phyloP scores from a whole-genome alignment of 37 sponge, comb jelly and placozoan species.

The Hexactinellida sp. region DNA sequence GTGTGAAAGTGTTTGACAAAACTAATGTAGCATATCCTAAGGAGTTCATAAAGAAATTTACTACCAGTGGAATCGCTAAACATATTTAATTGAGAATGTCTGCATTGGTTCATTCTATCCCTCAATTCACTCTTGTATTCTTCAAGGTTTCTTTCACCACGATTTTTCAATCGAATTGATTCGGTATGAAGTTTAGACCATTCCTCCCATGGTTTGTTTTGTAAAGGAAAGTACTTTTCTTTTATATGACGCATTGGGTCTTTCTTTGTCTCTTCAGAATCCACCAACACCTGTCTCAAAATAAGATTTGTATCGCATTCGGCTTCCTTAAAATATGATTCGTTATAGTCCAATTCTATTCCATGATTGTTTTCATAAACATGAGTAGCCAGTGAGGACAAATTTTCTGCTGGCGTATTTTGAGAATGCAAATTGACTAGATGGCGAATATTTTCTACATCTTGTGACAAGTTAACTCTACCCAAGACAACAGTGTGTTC shows the following conservation, averaged over 20 bases:
- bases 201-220: conserved; percentile 24
- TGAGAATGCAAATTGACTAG: conserved; percentile 6
- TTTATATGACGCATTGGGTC: background rate
- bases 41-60: background rate
- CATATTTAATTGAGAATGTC: background rate
- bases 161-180: background rate
- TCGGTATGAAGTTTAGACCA: conserved; percentile 23
- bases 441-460: background rate
- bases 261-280: background rate
- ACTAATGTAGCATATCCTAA: background rate
- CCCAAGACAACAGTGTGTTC: background rate
- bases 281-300: background rate
- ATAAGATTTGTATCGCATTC: background rate
- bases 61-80: background rate
- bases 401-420: background rate
- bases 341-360: conserved; percentile 21
- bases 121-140: background rate
- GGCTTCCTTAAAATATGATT: background rate
- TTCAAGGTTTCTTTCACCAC: background rate
- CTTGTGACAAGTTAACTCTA: background rate
- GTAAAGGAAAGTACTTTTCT: conserved; percentile 22
- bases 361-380: background rate
- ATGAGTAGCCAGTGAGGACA: background rate
- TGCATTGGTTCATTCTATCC: background rate
- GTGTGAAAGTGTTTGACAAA: background rate